Evolutionary conservation across 2,113 vertebrate species (phyloP).

Genomic region (Phylloscopus whistleri): DNA sequence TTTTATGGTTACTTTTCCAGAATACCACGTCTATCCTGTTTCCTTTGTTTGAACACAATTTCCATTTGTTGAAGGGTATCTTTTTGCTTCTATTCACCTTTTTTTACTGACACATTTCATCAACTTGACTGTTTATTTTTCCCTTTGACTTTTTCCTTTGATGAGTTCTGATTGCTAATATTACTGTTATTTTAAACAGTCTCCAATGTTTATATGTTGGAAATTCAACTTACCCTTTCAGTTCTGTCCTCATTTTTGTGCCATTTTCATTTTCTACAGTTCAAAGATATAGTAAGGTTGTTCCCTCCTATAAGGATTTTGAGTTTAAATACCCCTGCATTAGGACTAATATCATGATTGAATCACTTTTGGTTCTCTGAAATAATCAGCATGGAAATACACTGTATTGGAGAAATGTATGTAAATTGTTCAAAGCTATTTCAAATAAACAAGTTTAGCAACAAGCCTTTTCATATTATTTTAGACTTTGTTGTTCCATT

Average conservation of each 20-base stretch:
- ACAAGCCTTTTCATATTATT: not conserved
- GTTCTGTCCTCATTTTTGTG: not conserved
- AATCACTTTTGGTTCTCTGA: not conserved
- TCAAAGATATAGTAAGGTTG: not conserved
- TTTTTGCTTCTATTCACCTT: not conserved
- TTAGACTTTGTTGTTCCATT: not conserved
- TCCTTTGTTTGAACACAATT: not conserved
- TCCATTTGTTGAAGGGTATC: not conserved
- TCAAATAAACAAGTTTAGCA: not conserved
- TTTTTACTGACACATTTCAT: not conserved
- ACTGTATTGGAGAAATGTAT: not conserved
- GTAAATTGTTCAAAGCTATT: not conserved
- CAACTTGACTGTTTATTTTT: not conserved
- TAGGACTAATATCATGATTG: not conserved
- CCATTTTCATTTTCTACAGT: not conserved
- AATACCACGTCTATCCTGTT: fast-evolving
- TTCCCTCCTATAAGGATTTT: not conserved
- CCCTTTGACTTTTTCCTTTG: not conserved
- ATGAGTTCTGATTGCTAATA: not conserved
- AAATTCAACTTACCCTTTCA: not conserved
- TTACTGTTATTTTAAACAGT: not conserved
- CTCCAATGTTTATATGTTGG: not conserved
- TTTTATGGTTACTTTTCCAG: not conserved
- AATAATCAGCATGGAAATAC: not conserved
- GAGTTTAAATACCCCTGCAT: not conserved